Base-by-base conservation (phyloP, 2,888 invertebrate species). In the Apodemia duryi region DNA sequence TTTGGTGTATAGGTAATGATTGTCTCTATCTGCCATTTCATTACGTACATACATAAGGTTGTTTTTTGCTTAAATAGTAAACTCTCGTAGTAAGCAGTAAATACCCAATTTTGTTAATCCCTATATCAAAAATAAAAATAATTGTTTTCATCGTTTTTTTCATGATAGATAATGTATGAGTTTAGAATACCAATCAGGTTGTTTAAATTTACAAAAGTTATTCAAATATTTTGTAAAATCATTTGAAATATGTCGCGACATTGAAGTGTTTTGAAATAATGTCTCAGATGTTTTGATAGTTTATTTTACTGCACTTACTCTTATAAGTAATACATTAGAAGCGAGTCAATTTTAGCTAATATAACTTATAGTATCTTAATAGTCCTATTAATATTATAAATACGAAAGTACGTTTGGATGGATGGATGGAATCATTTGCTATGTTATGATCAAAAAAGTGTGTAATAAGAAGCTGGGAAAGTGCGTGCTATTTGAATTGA, bases 1-100 rank as follows among this genome's bases (percentile, higher is more conserved):
- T 21, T 21, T 21, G 21, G 21, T 21, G 21, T 21, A 21, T 21
- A 21, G 21, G 21, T 21, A 21, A 21, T 21, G 21, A 21, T 21
- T 21, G 0, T 21, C 21, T 21, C 21, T 21, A 21, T 21, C 21
- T 21, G 21, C 21, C 21, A 63, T 29, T n/a, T 51, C 65, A 60
- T 67, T 68, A 68, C 69, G 69, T 70, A 57, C 57, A 43, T 60
- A 64, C 29, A 61, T 61, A 61, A 64, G 49, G 64, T 49, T 64
- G 61, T 61, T 64, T 65, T 65, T 61, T 66, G 62, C 61, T 68
- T 66, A 68, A 68, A 71, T 67, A 69, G 67, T 70, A 68, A 67
- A 70, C 21, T 21, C 21, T 21, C 21, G 21, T 21, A 21, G 21
- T 21, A 21, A 21, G 21, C 21, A 21, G 21, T 21, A 21, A 21